Evolutionary conservation across 2,113 vertebrate species (phyloP).

Genomic region (Nesospiza acunhae): DNA sequence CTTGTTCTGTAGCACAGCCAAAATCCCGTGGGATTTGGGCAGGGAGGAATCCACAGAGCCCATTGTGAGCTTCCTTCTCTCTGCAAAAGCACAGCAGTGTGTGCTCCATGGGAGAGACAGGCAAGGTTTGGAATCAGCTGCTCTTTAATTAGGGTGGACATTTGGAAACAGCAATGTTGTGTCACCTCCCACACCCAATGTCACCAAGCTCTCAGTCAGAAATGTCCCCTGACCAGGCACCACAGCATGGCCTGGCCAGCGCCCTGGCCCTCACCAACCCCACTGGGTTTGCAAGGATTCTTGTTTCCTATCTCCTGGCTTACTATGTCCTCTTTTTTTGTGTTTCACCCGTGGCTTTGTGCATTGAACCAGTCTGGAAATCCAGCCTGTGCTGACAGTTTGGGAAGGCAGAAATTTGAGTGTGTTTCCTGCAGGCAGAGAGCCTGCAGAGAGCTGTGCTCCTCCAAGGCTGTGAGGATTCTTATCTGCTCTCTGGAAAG

Average conservation of each 20-base stretch:
- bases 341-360: background rate
- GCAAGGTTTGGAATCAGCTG: background rate
- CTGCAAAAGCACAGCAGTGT: background rate
- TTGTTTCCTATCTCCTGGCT: background rate
- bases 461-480: accelerated
- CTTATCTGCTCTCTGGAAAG: background rate
- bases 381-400: background rate
- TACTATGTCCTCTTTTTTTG: background rate
- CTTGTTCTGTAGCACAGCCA: background rate
- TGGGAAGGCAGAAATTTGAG: background rate
- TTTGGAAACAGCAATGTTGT: background rate
- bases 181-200: background rate
- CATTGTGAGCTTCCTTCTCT: background rate
- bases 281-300: background rate
- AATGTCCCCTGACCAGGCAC: background rate
- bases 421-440: background rate
- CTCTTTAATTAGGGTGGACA: background rate
- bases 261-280: background rate
- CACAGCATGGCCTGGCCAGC: background rate
- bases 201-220: background rate
- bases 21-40: accelerated
- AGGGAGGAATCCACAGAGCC: background rate
- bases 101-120: background rate
- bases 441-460: background rate
- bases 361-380: background rate